Evolutionary conservation across 2,113 vertebrate species (phyloP).

Genomic region (Tautogolabrus adspersus): DNA sequence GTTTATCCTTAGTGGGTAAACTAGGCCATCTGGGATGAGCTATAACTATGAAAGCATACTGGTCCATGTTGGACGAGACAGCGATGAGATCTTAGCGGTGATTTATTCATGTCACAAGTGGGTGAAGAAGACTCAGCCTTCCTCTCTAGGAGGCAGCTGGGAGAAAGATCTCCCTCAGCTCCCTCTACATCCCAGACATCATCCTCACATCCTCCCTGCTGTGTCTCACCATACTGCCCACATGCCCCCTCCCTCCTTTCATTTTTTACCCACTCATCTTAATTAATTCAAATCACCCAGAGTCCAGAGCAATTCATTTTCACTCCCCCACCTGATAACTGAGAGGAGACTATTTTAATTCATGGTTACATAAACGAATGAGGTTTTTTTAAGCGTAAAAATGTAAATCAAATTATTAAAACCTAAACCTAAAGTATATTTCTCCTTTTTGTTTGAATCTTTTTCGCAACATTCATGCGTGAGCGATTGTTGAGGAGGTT

Average conservation of each 20-base stretch:
- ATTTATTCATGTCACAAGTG: slow-evolving; percentile 81
- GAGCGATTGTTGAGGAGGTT: too few relatives aligned
- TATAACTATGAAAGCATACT: slow-evolving; percentile 54
- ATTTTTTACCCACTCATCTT: slow-evolving; percentile 65
- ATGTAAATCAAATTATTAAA: not conserved
- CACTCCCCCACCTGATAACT: slow-evolving; percentile 14
- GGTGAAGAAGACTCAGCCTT: slow-evolving; percentile 65
- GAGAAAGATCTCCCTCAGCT: slow-evolving; percentile 17
- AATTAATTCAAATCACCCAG: slow-evolving; percentile 63
- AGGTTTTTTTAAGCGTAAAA: not conserved
- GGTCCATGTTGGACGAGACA: slow-evolving; percentile 54
- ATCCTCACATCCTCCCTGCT: slow-evolving; percentile 44
- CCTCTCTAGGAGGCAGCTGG: slow-evolving; percentile 24
- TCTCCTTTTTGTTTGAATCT: too few relatives aligned
- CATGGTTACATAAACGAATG: not conserved
- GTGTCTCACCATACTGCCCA: slow-evolving; percentile 39
- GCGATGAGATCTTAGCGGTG: slow-evolving; percentile 62
- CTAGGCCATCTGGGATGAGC: slow-evolving; percentile 69
- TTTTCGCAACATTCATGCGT: too few relatives aligned
- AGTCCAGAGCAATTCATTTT: slow-evolving; percentile 47
- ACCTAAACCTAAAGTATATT: not conserved
- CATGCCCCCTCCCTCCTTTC: slow-evolving; percentile 32
- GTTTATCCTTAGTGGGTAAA: slow-evolving; percentile 64
- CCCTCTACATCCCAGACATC: slow-evolving; percentile 50
- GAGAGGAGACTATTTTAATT: slow-evolving; percentile 5